A percentile compares a stretch with the other conserved stretches of the same genome.
Evolutionary conservation across 2,113 vertebrate species (phyloP).

Genomic region (Callocephalon fimbriatum): DNA sequence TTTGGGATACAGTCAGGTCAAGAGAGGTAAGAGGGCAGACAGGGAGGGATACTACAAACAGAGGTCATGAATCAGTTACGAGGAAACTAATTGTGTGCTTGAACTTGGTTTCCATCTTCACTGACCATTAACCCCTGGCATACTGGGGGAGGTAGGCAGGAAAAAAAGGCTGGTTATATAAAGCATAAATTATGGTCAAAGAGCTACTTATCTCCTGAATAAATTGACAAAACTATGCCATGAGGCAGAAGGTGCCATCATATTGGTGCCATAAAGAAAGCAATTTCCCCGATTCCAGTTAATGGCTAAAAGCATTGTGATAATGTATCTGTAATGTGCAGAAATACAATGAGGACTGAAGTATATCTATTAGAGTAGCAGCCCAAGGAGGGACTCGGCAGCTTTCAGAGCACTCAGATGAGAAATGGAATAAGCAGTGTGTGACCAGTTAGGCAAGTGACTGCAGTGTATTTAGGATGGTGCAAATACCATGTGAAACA

Average conservation of each 20-base stretch:
- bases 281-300: background rate
- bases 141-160: background rate
- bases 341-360: background rate
- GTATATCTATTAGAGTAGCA: background rate
- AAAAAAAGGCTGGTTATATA: background rate
- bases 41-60: slow-evolving; percentile 9
- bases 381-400: background rate
- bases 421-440: background rate
- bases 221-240: background rate
- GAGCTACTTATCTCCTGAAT: background rate
- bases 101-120: background rate
- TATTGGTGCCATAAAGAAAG: background rate
- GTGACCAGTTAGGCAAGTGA: background rate
- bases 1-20: slow-evolving; percentile 11
- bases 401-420: background rate
- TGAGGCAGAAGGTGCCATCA: background rate
- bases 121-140: slow-evolving; percentile 41
- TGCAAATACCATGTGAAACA: background rate
- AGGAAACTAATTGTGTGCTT: slow-evolving; percentile 10
- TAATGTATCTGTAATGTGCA: background rate
- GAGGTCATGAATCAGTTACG: background rate
- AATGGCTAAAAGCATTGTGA: background rate
- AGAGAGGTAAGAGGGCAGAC: slow-evolving; percentile 44
- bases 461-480: background rate
- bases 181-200: background rate